These are phyloP conservation scores for Esox niger DNA, from an alignment of 2,113 vertebrate species.

Conservation along the genomic window DNA sequence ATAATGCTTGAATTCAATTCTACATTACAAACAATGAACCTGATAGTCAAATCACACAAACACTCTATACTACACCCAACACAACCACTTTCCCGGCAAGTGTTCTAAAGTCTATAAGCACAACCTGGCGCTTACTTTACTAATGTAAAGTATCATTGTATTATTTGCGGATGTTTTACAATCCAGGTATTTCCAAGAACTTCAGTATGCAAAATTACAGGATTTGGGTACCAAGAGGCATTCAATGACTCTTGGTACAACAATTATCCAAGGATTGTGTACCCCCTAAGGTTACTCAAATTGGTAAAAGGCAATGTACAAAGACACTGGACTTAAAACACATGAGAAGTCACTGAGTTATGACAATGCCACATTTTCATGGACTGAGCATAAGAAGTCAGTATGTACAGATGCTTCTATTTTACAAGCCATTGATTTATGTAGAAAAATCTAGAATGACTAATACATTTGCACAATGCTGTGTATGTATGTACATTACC, in stretches of 20 bases:
- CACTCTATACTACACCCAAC: not conserved
- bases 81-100: not conserved
- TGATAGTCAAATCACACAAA: not conserved
- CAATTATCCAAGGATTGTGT: not conserved
- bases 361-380: too few species aligned
- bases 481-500: too few species aligned
- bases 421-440: too few species aligned
- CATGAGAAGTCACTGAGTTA: too few species aligned
- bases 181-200: not conserved
- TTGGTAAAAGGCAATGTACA: slow-evolving; percentile 4
- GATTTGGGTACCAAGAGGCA: too few species aligned
- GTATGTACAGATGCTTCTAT: too few species aligned
- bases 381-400: too few species aligned
- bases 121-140: not conserved
- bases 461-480: too few species aligned
- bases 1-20: not conserved
- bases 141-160: not conserved
- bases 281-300: not conserved
- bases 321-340: not conserved
- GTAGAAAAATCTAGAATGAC: too few species aligned
- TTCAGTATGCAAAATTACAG: not conserved
- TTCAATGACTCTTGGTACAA: not conserved
- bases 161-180: not conserved
- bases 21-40: not conserved
- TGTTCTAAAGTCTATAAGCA: not conserved